Base-by-base conservation (phyloP, 92 coral and sea anemone species). In the Micromussa lordhowensis region DNA sequence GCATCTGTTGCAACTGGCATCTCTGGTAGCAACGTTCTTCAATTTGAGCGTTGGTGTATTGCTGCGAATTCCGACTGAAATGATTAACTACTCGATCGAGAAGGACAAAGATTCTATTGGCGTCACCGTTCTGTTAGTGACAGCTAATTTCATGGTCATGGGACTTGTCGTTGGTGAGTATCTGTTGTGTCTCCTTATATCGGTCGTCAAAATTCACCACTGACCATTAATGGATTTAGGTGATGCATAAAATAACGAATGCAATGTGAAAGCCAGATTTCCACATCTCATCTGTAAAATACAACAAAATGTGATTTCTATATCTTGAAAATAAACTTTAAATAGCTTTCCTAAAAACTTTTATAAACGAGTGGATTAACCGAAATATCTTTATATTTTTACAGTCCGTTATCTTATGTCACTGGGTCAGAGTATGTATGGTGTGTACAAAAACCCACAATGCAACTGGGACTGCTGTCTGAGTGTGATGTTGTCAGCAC, bases 71-170 rank as follows among this genome's bases (percentile, higher is more conserved):
- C 94, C 92, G 34, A 82, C 92, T 18, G 92, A 86, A 68, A 92
- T 91, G 86, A 80, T 86, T 28, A 92, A 94, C 90, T 94, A 84
- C 73, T 87, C 93, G 29, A 94, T 94, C 68, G 83, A 94, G 70
- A 85, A 87, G 61, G 96, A 92, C 91, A 92, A 88, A 86, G 96
- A 94, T 74, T 88, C 96, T 38, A 68, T 93, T 18, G 96, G 95
- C 5, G 84, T 94, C 84, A 88, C 95, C n/a, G 90, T 92, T 6
- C 51, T 93, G 34, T 83, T 94, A 38, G 89, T 94, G 4, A 76
- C 91, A 35, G 95, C 93, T n/a, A 94, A 94, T 72, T 76, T 90
- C 44, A 83, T 90, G 40, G 95, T 94, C 35, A 85, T 88, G 16
- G 92, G 85, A 7, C 85, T 94, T 48, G 86, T 94, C 26, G 96